These are phyloP conservation scores for Salvelinus namaycush DNA, from an alignment of 2,113 vertebrate genomes.

Conservation along the genomic window DNA sequence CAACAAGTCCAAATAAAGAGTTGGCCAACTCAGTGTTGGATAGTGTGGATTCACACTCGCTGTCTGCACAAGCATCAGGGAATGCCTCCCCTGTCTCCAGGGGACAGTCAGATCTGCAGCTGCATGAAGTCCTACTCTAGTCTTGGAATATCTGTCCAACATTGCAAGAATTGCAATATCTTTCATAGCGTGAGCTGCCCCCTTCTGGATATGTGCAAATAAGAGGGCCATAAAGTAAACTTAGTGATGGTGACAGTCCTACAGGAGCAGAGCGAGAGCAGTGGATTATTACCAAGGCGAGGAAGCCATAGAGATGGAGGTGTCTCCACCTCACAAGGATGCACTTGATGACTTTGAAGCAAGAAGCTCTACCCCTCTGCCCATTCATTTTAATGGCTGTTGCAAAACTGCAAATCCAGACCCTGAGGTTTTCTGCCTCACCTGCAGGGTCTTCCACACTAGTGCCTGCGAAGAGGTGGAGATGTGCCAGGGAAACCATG, in stretches of 20 bases:
- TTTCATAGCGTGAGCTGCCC: slow-evolving; percentile 16
- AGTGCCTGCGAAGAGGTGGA: slow-evolving; percentile 15
- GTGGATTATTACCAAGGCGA: background rate
- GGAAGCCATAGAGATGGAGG: slow-evolving; percentile 1
- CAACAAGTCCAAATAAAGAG: background rate
- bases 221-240: too few relatives aligned
- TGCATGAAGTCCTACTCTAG: slow-evolving; percentile 18
- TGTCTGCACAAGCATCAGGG: background rate
- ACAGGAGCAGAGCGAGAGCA: background rate
- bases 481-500: slow-evolving; percentile 35
- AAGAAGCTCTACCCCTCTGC: background rate
- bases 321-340: background rate
- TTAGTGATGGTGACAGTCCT: background rate
- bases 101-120: slow-evolving; percentile 18
- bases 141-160: fast-evolving
- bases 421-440: slow-evolving; percentile 47
- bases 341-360: background rate
- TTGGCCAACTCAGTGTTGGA: background rate
- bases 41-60: background rate
- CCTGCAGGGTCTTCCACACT: slow-evolving; percentile 59
- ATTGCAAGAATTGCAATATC: slow-evolving; percentile 22
- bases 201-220: background rate
- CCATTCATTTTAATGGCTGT: slow-evolving; percentile 55
- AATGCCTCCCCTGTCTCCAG: background rate
- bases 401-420: slow-evolving; percentile 29